Percentiles rank a stretch among this genome's conserved stretches.
phyloP scores from a whole-genome alignment of 2,113 vertebrate genomes.

The Morone chrysops region DNA sequence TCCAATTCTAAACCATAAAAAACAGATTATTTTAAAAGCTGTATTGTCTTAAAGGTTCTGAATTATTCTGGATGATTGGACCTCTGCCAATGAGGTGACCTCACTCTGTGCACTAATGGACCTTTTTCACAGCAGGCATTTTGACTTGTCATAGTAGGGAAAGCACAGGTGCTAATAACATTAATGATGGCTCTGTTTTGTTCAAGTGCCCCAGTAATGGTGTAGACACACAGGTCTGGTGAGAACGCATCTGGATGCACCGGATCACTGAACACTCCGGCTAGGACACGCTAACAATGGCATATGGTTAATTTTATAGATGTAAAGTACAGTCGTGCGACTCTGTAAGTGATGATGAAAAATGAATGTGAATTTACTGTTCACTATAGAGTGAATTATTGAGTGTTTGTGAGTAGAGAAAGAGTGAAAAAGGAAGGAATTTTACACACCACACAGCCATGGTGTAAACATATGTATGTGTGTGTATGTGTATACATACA shows the following conservation, averaged over 20 bases:
- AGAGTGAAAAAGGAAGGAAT: neutral
- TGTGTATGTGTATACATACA: neutral
- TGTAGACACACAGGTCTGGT: too few relatives aligned
- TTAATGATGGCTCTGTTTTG: neutral
- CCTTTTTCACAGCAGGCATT: neutral
- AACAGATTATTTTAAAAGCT: neutral
- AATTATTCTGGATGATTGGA: neutral
- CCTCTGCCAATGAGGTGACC: neutral
- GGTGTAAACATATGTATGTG: neutral
- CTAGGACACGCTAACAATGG: neutral
- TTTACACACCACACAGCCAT: neutral
- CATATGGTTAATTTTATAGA: neutral
- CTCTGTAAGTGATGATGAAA: neutral
- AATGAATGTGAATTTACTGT: neutral
- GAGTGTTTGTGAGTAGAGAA: too few relatives aligned
- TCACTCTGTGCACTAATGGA: neutral
- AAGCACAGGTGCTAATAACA: neutral
- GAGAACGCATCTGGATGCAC: too few relatives aligned
- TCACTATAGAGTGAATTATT: neutral
- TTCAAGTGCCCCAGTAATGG: neutral
- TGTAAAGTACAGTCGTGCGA: neutral
- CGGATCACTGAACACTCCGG: too few relatives aligned
- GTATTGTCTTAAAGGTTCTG: neutral
- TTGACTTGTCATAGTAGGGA: neutral
- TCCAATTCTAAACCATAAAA: neutral